Evolutionary conservation across 2,888 invertebrate species (phyloP), one percentile per base, ranked within the genome.

Genomic region (Sinohyriopsis cumingii): DNA sequence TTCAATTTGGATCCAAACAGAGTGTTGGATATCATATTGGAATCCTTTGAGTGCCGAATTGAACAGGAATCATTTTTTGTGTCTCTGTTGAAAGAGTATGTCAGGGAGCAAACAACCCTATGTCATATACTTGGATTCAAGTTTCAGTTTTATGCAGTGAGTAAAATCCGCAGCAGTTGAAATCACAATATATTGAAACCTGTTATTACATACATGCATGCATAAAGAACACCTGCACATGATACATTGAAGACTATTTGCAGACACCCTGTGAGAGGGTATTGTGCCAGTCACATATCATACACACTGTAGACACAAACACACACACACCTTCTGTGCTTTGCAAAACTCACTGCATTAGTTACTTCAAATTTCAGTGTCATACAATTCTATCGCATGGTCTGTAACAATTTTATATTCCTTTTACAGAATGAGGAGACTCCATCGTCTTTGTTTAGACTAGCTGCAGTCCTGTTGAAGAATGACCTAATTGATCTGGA

Each of bases 1-100:
- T 99, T 99, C 90, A 99, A 99, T 91, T 93, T 99, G 89, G 99
- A 99, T 91, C 99, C 99, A 6, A 99, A 99, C 90, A 93, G 99
- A 87, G 98, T 98, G 20, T 91, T 99, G 78, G 99, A 99, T 89
- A 94, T 99, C 76, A 95, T 99, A 82, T 91, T 99, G 83, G 99
- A 99, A 91, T 95, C 96, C 53, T 98, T 99, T 92, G 99, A 99
- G 89, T 89, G 87, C 92, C 87, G 88, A 56, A 88, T 90, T 9
- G 94, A 89, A 22, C 82, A 87, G 33, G 82, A 87, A 83, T 92
- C 93, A 66, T 92, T 97, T 82, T 98, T 97, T 90, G 94, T 98
- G 87, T 95, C 95, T 0, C 92, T 99, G 66, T 91, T 97, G 69
- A 93, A 94, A 82, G 94, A 94, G 15, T 98, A 98, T 89, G 95